These are phyloP conservation scores for Tinea trinotella DNA, from an alignment of 2,888 invertebrate genomes.

Conservation along the genomic window DNA sequence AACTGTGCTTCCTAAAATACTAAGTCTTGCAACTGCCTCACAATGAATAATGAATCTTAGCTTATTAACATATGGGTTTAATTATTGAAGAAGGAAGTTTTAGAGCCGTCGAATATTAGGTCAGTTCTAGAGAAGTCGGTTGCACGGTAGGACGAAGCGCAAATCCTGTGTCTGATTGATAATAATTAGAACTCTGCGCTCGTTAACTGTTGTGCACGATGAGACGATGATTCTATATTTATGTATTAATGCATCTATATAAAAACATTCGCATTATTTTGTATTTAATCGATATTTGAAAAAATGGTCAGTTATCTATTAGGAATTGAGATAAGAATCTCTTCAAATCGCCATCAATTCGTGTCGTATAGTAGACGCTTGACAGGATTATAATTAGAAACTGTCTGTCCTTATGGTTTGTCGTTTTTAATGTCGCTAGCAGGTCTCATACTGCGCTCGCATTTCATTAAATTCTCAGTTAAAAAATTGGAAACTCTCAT, in stretches of 20 bases:
- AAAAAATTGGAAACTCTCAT: conserved; percentile 66
- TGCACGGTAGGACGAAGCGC: conserved; percentile 58
- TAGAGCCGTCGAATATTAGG: conserved; percentile 23
- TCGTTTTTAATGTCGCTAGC: conserved; percentile 70
- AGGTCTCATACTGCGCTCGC: conserved; percentile 69
- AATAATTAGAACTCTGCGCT: conserved; percentile 18
- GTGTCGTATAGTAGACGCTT: conserved; percentile 61
- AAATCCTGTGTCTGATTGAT: conserved; percentile 50
- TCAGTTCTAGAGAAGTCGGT: conserved; percentile 50
- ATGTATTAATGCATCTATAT: conserved; percentile 7
- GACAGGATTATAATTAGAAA: conserved; percentile 72
- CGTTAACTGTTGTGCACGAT: conserved; percentile 20
- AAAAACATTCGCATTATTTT: not conserved
- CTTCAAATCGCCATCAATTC: conserved; percentile 65
- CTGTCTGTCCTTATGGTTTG: conserved; percentile 64
- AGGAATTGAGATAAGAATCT: conserved; percentile 56
- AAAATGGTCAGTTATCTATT: not conserved
- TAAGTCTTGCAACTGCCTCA: not conserved
- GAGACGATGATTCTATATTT: conserved; percentile 1
- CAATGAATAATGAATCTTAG: conserved; percentile 38
- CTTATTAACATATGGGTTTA: conserved; percentile 32
- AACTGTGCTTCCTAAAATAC: conserved; percentile 61
- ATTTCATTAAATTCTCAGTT: conserved; percentile 64
- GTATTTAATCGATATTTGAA: not conserved
- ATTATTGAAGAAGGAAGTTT: conserved; percentile 26